These are phyloP conservation scores for Psephotus haematonotus DNA, from an alignment of 2,113 vertebrate species.

Conservation along the genomic window DNA sequence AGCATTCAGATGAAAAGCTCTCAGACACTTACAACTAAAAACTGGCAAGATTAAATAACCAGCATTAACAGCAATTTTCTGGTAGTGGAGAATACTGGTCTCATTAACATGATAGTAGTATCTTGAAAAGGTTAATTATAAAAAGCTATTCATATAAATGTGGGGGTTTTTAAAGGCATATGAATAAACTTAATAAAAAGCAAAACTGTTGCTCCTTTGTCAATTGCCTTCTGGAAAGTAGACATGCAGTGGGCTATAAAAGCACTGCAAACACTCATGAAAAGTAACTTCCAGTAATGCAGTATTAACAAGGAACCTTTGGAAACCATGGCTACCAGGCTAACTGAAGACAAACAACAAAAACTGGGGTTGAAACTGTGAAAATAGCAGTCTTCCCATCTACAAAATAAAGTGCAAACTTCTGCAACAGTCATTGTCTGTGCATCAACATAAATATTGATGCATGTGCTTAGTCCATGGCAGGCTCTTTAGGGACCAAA, in stretches of 20 bases:
- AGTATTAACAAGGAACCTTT: background rate
- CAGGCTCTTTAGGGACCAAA: background rate
- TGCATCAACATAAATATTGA: fast-evolving
- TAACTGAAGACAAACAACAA: background rate
- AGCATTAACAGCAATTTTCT: background rate
- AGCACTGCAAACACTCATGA: background rate
- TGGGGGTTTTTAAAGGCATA: background rate
- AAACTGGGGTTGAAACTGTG: background rate
- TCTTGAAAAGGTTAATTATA: background rate
- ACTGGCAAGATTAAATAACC: background rate
- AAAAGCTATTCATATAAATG: background rate
- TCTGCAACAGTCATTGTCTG: background rate
- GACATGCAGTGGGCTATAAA: background rate
- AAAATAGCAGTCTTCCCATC: background rate
- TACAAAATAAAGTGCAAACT: background rate
- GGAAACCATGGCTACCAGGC: background rate
- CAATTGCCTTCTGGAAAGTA: background rate
- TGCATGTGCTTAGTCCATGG: background rate
- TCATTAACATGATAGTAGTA: background rate
- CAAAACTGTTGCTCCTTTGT: background rate
- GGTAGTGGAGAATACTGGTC: background rate
- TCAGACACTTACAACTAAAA: background rate
- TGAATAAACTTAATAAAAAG: background rate
- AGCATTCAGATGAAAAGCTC: background rate
- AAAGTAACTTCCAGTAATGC: background rate